Conservation (phyloP, 1,140 invertebrate genomes). For the Triops cancriformis region DNA sequence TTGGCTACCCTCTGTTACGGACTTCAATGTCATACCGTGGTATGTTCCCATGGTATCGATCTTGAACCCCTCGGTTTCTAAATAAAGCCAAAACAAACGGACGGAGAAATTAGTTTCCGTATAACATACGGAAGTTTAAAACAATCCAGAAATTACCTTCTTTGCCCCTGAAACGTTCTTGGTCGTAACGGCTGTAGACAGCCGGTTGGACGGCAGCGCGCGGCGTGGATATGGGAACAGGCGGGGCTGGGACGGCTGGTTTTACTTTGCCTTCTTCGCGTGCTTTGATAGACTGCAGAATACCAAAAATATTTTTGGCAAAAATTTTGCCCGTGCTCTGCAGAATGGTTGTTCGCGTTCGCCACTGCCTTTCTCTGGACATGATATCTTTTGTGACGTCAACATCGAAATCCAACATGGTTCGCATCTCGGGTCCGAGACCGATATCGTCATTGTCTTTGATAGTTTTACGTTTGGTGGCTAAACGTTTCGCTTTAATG, state of each 20-base stretch:
- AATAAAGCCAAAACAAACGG: slow-evolving; percentile 28
- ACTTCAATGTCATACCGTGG: slow-evolving; percentile 94
- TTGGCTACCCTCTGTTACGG: slow-evolving; percentile 80
- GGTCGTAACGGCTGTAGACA: slow-evolving; percentile 95
- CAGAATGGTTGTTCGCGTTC: slow-evolving; percentile 86
- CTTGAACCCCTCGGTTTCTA: slow-evolving; percentile 94
- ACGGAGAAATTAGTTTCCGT: background rate
- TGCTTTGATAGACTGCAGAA: slow-evolving; percentile 83
- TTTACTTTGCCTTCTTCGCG: slow-evolving; percentile 72
- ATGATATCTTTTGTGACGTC: slow-evolving; percentile 94
- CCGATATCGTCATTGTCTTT: slow-evolving; percentile 81
- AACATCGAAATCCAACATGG: slow-evolving; percentile 88
- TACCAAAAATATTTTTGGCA: slow-evolving; percentile 87
- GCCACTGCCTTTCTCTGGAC: slow-evolving; percentile 86
- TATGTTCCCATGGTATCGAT: slow-evolving; percentile 97
- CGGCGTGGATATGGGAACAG: slow-evolving; percentile 59
- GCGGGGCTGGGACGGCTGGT: slow-evolving; percentile 47
- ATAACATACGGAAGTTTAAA: background rate
- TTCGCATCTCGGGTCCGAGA: slow-evolving; percentile 53
- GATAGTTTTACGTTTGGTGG: slow-evolving; percentile 92
- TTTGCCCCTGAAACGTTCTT: slow-evolving; percentile 88
- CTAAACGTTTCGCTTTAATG: slow-evolving; percentile 92
- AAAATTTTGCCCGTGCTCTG: slow-evolving; percentile 92
- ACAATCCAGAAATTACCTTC: slow-evolving; percentile 50
- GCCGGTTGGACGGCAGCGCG: slow-evolving; percentile 57